Evolutionary conservation across 2,888 invertebrate species (phyloP).

Genomic region (Aporophyla lueneburgensis): DNA sequence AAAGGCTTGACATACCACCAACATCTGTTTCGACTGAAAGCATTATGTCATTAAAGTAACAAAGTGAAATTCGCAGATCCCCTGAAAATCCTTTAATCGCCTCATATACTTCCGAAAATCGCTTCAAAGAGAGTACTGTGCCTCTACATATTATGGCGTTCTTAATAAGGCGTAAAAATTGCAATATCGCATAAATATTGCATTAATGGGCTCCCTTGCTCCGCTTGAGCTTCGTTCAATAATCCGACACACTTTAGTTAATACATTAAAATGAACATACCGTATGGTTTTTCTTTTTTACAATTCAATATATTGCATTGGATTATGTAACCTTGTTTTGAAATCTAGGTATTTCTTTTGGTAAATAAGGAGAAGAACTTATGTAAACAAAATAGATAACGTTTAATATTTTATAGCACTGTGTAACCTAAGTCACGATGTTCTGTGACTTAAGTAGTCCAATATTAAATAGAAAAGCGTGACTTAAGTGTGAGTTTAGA

Average conservation of each 20-base stretch:
- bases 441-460: too few species aligned
- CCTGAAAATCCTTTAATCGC: conserved; percentile 49
- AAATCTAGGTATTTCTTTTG: background rate
- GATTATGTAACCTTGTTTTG: background rate
- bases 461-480: too few species aligned
- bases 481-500: too few species aligned
- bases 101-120: conserved; percentile 42
- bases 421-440: too few species aligned
- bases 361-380: too few species aligned
- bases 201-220: conserved; percentile 40
- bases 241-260: conserved; percentile 32
- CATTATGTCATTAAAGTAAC: conserved; percentile 24
- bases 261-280: conserved; percentile 25
- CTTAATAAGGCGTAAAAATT: conserved; percentile 56
- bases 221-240: conserved; percentile 22
- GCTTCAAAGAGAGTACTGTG: conserved; percentile 38
- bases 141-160: conserved; percentile 32
- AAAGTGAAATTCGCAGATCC: conserved; percentile 28
- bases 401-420: too few species aligned
- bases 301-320: background rate
- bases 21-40: background rate
- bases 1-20: background rate
- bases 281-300: conserved; percentile 1
- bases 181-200: conserved; percentile 45
- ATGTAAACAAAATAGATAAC: too few species aligned